These are phyloP conservation scores for Neolamprologus sp. DNA, from an alignment of 2,113 vertebrate species.

Conservation along the genomic window DNA sequence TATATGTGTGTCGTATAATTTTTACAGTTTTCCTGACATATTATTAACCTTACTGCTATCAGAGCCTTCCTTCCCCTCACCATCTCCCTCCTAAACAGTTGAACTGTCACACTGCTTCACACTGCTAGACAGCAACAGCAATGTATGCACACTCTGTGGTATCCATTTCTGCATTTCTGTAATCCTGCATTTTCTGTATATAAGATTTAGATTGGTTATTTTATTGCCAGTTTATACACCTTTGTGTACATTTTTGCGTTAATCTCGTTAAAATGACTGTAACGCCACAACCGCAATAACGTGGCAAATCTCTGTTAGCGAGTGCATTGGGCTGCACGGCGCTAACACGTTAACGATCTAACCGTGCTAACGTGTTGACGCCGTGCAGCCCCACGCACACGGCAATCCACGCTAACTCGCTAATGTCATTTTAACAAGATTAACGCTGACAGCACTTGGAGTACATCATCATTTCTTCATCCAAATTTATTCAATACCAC, in stretches of 20 bases:
- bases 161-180: not conserved
- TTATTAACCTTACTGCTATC: not conserved
- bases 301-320: not conserved
- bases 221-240: not conserved
- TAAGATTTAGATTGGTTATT: not conserved
- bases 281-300: not conserved
- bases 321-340: not conserved
- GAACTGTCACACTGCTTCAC: not conserved
- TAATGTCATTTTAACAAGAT: not conserved
- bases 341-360: not conserved
- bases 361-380: not conserved
- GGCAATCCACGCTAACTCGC: accelerated
- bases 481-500: not conserved
- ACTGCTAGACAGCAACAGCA: not conserved
- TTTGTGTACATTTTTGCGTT: not conserved
- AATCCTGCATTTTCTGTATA: not conserved
- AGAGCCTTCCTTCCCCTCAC: not conserved
- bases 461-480: not conserved
- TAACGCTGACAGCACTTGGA: not conserved
- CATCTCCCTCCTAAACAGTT: not conserved
- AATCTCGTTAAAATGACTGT: not conserved
- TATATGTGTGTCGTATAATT: not conserved
- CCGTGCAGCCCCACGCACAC: not conserved
- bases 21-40: not conserved
- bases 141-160: not conserved